Evolutionary conservation across 2,113 vertebrate genomes (phyloP).

Genomic region (Forbesichthys papilliferus): DNA sequence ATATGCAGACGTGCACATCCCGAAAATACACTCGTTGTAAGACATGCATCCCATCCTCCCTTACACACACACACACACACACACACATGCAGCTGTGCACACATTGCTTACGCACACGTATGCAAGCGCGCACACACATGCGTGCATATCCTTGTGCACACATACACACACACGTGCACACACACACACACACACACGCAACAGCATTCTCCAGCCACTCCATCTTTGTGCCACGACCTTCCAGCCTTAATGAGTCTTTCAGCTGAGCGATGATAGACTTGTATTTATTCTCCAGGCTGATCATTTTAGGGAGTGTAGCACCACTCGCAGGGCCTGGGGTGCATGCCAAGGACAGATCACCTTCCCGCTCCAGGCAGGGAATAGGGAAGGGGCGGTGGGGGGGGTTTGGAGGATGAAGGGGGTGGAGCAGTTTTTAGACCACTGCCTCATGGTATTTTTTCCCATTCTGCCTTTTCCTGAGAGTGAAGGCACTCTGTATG

Average conservation of each 20-base stretch:
- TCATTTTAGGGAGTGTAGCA: slow-evolving; percentile 77
- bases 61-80: neutral
- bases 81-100: neutral
- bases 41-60: no score
- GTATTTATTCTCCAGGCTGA: slow-evolving; percentile 78
- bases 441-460: slow-evolving; percentile 67
- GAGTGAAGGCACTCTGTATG: slow-evolving; percentile 35
- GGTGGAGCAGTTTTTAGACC: slow-evolving; percentile 82
- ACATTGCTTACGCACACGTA: neutral
- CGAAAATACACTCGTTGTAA: no score
- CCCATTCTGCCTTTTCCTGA: slow-evolving; percentile 13
- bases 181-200: slow-evolving; percentile 40
- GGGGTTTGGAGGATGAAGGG: slow-evolving; percentile 28
- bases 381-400: slow-evolving; percentile 53
- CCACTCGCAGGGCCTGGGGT: slow-evolving; percentile 70
- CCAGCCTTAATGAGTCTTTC: slow-evolving; percentile 84
- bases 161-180: neutral
- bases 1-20: no score
- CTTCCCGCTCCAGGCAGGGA: slow-evolving; percentile 67
- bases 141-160: slow-evolving; percentile 3
- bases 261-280: slow-evolving; percentile 78
- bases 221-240: slow-evolving; percentile 63
- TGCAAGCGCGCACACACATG: neutral
- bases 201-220: slow-evolving; percentile 58
- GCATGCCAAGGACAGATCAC: slow-evolving; percentile 79